Evolutionary conservation across 2,113 vertebrate species (phyloP).

Genomic region (Gnathonemus echidnorhynchus): DNA sequence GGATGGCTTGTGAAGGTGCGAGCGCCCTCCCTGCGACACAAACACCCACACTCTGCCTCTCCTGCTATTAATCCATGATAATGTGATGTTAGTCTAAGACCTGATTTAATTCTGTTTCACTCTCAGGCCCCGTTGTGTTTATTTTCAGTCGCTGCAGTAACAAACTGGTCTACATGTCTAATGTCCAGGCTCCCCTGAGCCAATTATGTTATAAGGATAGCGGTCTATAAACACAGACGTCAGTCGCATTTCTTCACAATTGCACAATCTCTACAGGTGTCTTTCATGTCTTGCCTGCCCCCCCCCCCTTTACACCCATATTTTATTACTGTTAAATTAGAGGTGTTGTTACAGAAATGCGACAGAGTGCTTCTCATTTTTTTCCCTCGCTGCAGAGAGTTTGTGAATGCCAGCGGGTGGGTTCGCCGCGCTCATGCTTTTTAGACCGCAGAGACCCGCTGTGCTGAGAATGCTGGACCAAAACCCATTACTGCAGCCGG

Average conservation of each 20-base stretch:
- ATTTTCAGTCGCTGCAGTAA: neutral
- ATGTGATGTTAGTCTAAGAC: neutral
- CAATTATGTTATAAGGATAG: neutral
- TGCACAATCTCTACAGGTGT: neutral
- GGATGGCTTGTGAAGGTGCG: neutral
- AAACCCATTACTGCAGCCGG: neutral
- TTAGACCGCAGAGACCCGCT: neutral
- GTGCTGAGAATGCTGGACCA: neutral
- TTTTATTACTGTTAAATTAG: neutral
- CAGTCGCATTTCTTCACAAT: neutral
- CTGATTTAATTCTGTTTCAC: conserved; percentile 7
- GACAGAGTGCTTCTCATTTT: neutral
- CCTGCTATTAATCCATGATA: conserved; percentile 8
- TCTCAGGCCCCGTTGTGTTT: neutral
- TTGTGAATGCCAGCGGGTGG: neutral
- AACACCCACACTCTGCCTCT: neutral
- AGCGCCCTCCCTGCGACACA: neutral
- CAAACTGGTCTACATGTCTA: neutral
- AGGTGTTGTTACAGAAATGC: neutral
- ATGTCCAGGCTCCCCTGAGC: neutral
- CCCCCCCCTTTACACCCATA: neutral
- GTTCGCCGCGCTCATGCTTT: neutral
- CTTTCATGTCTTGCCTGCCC: neutral
- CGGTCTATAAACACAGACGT: neutral
- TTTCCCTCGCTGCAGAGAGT: neutral